Percentiles rank a stretch among this genome's conserved stretches.
phyloP scores from a whole-genome alignment of 2,113 vertebrate genomes.

The Podocnemis expansa region DNA sequence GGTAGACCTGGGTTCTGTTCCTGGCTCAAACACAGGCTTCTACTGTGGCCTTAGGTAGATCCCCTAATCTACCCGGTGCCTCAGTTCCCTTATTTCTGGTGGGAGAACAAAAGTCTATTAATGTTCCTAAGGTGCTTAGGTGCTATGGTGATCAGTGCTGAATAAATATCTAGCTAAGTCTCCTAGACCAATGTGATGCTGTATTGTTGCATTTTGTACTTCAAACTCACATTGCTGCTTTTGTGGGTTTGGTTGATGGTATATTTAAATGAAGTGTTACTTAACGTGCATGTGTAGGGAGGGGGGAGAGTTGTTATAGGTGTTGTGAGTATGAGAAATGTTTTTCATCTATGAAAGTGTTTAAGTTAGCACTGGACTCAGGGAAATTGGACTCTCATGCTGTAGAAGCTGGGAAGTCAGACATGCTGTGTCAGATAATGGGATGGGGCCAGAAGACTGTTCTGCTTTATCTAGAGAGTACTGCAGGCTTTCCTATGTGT shows the following conservation, averaged over 20 bases:
- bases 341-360: neutral
- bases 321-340: neutral
- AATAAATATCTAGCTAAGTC: neutral
- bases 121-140: neutral
- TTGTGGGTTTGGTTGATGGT: neutral
- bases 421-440: neutral
- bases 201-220: accelerated
- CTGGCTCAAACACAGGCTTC: neutral
- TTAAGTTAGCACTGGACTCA: neutral
- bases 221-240: neutral
- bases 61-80: neutral
- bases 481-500: neutral
- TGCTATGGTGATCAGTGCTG: neutral
- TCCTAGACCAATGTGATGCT: neutral
- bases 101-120: neutral
- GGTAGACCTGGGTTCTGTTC: accelerated
- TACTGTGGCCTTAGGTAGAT: neutral
- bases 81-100: neutral
- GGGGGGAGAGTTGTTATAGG: neutral
- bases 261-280: neutral
- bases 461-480: neutral
- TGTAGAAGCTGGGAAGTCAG: neutral
- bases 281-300: neutral
- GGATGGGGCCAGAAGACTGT: neutral
- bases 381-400: neutral